phyloP scores from a whole-genome alignment of 2,888 invertebrate genomes.

The Timema podura region DNA sequence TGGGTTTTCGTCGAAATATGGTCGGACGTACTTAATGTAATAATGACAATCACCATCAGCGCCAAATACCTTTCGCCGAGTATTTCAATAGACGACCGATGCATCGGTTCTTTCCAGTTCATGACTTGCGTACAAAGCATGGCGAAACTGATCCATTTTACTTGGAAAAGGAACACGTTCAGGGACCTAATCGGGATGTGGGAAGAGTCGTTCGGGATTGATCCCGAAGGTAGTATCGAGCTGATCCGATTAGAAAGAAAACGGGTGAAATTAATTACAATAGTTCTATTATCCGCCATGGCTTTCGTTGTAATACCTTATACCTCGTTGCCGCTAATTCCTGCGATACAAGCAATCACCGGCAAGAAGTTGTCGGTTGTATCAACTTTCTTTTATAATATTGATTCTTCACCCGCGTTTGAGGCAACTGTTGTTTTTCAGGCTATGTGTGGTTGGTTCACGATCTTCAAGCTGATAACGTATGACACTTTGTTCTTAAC shows the following conservation, averaged over 20 bases:
- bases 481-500: no score
- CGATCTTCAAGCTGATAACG: no score
- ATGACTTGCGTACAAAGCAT: conserved; percentile 6
- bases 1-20: no score
- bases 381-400: conserved; percentile 18
- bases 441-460: not conserved
- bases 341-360: conserved; percentile 3
- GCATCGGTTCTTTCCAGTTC: conserved; percentile 13
- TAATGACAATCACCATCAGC: not conserved
- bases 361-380: conserved; percentile 13
- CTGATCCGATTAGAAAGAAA: no score
- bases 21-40: not conserved
- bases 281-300: conserved; percentile 6
- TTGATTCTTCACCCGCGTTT: conserved; percentile 10
- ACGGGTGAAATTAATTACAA: no score
- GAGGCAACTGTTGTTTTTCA: conserved; percentile 19
- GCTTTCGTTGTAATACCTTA: conserved; percentile 2
- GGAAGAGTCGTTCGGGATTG: no score
- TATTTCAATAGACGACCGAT: conserved; percentile 7
- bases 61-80: conserved; percentile 12
- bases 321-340: conserved; percentile 16
- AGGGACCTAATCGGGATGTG: no score
- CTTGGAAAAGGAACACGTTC: no score
- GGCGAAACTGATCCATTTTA: no score
- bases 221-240: no score